Base-by-base conservation (phyloP, 2,113 vertebrate genomes). In the Thunnus maccoyii region DNA sequence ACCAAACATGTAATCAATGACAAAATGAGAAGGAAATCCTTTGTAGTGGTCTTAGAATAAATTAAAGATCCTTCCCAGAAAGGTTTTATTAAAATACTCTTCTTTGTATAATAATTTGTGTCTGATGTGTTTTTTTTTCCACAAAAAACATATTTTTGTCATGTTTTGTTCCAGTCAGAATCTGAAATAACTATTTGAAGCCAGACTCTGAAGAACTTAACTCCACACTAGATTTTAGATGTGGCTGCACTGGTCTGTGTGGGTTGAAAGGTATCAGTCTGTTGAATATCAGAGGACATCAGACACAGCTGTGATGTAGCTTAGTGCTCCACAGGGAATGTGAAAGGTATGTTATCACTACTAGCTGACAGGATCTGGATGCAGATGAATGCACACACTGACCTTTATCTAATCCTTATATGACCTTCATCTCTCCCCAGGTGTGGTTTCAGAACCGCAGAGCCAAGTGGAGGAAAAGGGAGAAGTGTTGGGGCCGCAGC, bases 381-480 rank as follows among this genome's bases (percentile, higher is more conserved):
- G 36, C 36, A 41, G 36, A 41, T 41, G 7, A 41, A 41, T 30
- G 27, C 27, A 46, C 54, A 71, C 15, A 64, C 6, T 41, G 5
- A 32, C 25, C 13, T 20, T 6, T 5, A 12, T 69, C 27, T 48
- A n/a, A 60, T 16, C 18, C n/a, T 70, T 18, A 1, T 32, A 20
- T 72, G 9, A 11, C 51, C 11, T 36, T 55, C 20, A 12, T 83
- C 3, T 83, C 3, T 61, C 20, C 72, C 5, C 91, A 99, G 98
- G 98, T 99, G 78, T 99, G 98, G 98, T 99, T 99, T 92, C 98
- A 99, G 95, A 99, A 99, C 88, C 97, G 98, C 18, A 91, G 98
- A 52, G 98, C 98, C 90, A 99, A 99, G 75, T 99, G 98, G 98
- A 96, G 98, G 89, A 99, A 99, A 90, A 93, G 98, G 13, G 98